Conservation (phyloP, 2,113 vertebrate species). For the Arizona elegans region DNA sequence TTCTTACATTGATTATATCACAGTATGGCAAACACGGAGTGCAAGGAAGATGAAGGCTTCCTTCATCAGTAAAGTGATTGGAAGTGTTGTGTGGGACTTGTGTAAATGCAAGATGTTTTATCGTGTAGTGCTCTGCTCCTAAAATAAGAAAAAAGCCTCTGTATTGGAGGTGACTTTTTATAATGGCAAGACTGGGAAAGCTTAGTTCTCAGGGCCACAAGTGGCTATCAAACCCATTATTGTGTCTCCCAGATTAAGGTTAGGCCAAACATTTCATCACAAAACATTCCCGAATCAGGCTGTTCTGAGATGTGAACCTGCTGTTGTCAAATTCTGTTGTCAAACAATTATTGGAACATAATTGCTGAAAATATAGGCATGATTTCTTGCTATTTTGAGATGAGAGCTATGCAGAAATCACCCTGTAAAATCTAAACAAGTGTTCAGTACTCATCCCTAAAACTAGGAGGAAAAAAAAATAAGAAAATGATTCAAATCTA, state of each 20-base stretch:
- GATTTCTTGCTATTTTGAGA: not conserved
- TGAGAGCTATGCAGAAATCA: not conserved
- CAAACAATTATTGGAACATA: not conserved
- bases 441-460: not conserved
- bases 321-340: not conserved
- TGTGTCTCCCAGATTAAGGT: not conserved
- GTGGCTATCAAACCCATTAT: not conserved
- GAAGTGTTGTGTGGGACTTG: not conserved
- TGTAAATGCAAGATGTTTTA: not conserved
- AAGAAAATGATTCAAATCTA: not conserved
- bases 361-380: not conserved
- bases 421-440: not conserved
- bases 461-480: not conserved
- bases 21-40: not conserved
- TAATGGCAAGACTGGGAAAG: not conserved
- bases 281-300: not conserved
- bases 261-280: not conserved
- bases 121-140: not conserved
- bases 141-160: not conserved
- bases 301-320: not conserved
- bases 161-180: not conserved
- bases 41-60: not conserved
- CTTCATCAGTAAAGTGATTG: not conserved
- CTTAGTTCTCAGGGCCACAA: not conserved
- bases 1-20: not conserved